phyloP scores from a whole-genome alignment of 1,140 invertebrate genomes.

The Philaenus spumarius region DNA sequence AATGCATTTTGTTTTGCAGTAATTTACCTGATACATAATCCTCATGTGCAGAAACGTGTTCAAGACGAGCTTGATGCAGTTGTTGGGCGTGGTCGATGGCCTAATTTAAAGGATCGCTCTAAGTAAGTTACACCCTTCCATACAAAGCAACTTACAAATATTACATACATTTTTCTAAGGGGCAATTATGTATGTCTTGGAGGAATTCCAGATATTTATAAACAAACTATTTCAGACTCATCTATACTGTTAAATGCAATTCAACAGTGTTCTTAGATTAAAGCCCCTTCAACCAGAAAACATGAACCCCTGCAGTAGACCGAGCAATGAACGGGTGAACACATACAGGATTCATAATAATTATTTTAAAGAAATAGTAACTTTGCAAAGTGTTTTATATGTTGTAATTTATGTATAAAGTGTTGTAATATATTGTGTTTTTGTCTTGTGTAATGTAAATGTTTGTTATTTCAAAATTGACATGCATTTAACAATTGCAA shows the following conservation, averaged over 20 bases:
- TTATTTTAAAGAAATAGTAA: too few species aligned
- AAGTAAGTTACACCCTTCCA: constrained; percentile 16
- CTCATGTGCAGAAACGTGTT: constrained; percentile 55
- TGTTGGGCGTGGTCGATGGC: constrained; percentile 43
- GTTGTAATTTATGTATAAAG: too few species aligned
- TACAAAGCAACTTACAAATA: background rate
- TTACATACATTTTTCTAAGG: background rate
- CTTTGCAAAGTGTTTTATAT: too few species aligned
- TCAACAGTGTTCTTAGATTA: background rate
- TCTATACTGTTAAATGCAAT: background rate
- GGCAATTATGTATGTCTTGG: background rate
- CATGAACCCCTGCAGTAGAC: too few species aligned
- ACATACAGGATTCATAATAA: too few species aligned
- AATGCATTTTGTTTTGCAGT: constrained; percentile 55
- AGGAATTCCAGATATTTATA: background rate
- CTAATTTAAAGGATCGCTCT: constrained; percentile 16
- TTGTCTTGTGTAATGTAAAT: too few species aligned
- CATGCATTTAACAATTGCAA: too few species aligned
- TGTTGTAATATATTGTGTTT: too few species aligned
- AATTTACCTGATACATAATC: constrained; percentile 55
- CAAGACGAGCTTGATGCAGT: constrained; percentile 60
- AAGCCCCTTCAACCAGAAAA: too few species aligned
- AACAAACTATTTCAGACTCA: background rate
- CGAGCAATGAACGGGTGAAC: too few species aligned
- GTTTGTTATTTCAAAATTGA: too few species aligned